A percentile compares a stretch with the other conserved stretches of the same genome.
Evolutionary conservation across 2,888 invertebrate species (phyloP).

Genomic region (Drosophila mettleri): DNA sequence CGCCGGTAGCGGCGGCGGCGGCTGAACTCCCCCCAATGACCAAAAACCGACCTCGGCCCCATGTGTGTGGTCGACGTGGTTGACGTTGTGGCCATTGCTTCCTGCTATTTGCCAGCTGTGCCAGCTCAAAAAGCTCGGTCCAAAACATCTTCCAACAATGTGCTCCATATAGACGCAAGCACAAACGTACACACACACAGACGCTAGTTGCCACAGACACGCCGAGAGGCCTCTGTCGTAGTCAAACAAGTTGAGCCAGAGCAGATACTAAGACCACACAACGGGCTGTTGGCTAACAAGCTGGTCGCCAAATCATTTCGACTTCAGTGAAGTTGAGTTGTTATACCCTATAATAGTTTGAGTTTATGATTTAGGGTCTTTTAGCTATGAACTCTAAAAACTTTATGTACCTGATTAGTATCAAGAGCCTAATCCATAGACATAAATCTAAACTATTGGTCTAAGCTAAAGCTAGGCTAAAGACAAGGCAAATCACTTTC

Average conservation of each 20-base stretch:
- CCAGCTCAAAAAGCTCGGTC: constrained; percentile 41
- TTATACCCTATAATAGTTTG: constrained; percentile 11
- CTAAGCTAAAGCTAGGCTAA: background rate
- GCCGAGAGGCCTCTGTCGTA: constrained; percentile 32
- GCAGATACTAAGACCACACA: constrained; percentile 50
- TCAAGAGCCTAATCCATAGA: background rate
- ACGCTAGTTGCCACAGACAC: constrained; percentile 16
- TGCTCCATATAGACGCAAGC: constrained; percentile 51
- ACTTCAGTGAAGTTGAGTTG: constrained; percentile 48
- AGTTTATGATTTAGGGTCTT: too few relatives aligned
- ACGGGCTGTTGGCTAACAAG: constrained; percentile 49
- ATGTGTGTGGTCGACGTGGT: constrained; percentile 72
- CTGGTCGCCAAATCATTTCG: constrained; percentile 48
- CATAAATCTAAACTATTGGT: background rate
- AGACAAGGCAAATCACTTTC: background rate
- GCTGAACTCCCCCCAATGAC: constrained; percentile 12
- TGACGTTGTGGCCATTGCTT: constrained; percentile 45
- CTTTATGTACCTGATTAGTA: background rate
- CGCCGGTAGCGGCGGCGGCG: constrained; percentile 5
- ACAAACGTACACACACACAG: constrained; percentile 12
- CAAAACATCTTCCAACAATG: constrained; percentile 46
- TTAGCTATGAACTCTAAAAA: too few relatives aligned
- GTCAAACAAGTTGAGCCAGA: constrained; percentile 53
- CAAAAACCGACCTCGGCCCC: constrained; percentile 38
- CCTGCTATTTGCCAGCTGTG: constrained; percentile 67